Evolutionary conservation across 2,888 invertebrate species (phyloP), one percentile per base, ranked within the genome.

Genomic region (Cheilosia variabilis): DNA sequence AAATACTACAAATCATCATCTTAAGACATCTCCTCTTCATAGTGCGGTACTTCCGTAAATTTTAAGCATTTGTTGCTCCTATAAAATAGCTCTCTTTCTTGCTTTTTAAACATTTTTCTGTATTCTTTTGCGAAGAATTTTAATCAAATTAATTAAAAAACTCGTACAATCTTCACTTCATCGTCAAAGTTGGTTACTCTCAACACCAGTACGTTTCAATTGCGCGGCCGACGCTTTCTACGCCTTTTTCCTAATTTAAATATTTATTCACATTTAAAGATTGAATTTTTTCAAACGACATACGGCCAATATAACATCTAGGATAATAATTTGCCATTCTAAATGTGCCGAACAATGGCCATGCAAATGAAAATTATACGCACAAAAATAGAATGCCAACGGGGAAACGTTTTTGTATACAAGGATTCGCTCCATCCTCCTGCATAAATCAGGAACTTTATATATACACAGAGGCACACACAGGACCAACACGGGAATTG

Each of bases 231-330:
- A 24, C 24, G 24, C 4, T 5, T 5, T 5, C 27, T 27, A 27
- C 7, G 4, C 5, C 5, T 19, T 15, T 53, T 9, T 72, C 72
- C 78, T 83, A 83, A 83, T 83, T 83, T 83, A 78, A 78, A 83
- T 83, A 83, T 83, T 83, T 78, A 83, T 83, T 68, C 78, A 83
- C 62, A 68, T 78, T 83, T 57, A 73, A 73, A 71, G 69, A 82
- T 82, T 71, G 82, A 77, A 82, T 77, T 66, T 82, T n/a, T 27
- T 5, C 17, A 19, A 17, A 9, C 6, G 37, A 15, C 15, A 22
- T 22, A 15, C 19, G 19, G 19, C 50, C 52, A 34, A 58, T 62
- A 50, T 65, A 24, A 58, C 55, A 50, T 65, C 57, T 41, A 71
- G 60, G 60, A 55, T 77, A 66, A 76, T 76, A 77, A 77, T 77